Base-by-base conservation (phyloP, 2,797 vertebrate genomes). In the Tinamus major region DNA sequence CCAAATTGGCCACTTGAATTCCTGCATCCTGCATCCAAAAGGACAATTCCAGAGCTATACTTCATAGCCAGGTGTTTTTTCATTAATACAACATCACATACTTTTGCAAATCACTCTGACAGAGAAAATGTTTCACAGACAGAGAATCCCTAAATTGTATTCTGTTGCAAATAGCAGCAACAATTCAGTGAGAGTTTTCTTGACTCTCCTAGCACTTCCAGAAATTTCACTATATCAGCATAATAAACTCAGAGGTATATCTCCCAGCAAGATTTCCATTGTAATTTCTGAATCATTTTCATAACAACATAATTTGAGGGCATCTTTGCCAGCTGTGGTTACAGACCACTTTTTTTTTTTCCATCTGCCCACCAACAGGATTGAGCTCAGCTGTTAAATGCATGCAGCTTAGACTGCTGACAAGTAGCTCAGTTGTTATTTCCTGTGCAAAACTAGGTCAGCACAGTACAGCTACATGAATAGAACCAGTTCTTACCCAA, bases 201-300 rank as follows among this genome's bases (percentile, higher is more conserved):
- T 51, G 31, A 7, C 41, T 84, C 64, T 75, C 12, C 37, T 92
- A 19, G 69, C 33, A 70, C 46, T 63, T 69, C 24, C 68, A 59
- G 51, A 81, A 65, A 18, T 58, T 19, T 82, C 16, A 59, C 29
- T 51, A 49, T 20, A 49, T 14, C 16, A 77, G 12, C 14, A 29
- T 67, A 76, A 44, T 56, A 81, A 92, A 35, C 39, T 76, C 12
- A 86, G 55, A 86, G 11, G 33, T 69, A 90, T 90, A 93, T 69
- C 14, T 41, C 65, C 39, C 10, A 17, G 17, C 35, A 69, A 77
- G 24, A 46, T 42, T 81, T 90, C 78, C 35, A 33, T 31, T 61
- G 37, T n/a, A 85, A 85, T 42, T 42, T 79, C 67, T 55, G 80
- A 91, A 87, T 79, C 20, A 35, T 35, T 93, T 90, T 15, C 2